These are phyloP conservation scores for Tapirus indicus DNA, from an alignment of 2,797 vertebrate genomes.

Conservation along the genomic window DNA sequence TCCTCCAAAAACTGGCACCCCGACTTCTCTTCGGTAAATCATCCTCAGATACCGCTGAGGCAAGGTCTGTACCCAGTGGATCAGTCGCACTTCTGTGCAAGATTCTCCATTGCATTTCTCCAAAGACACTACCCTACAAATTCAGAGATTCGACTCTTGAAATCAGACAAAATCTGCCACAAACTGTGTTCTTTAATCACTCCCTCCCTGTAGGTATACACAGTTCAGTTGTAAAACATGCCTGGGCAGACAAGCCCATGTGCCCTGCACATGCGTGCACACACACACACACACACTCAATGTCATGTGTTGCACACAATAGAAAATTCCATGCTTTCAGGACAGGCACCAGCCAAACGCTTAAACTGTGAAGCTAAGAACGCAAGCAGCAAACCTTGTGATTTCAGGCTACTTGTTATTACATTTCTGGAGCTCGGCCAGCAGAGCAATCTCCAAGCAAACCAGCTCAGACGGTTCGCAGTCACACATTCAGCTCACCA, in stretches of 20 bases:
- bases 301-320: not conserved
- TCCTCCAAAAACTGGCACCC: not conserved
- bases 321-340: constrained; percentile 47
- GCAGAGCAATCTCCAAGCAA: constrained; percentile 60
- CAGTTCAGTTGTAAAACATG: not conserved
- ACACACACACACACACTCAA: too few species aligned
- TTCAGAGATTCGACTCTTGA: not conserved
- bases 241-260: not conserved
- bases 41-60: not conserved
- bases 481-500: not conserved
- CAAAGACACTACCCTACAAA: constrained; percentile 26
- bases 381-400: constrained; percentile 29
- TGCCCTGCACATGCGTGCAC: not conserved
- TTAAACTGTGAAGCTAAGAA: constrained; percentile 48
- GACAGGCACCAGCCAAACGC: constrained; percentile 42
- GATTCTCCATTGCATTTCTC: not conserved
- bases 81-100: not conserved
- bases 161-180: constrained; percentile 53
- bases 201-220: not conserved
- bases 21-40: not conserved
- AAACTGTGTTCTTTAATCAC: constrained; percentile 21
- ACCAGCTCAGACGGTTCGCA: not conserved
- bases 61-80: not conserved
- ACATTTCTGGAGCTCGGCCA: constrained; percentile 60
- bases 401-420: constrained; percentile 62